Base-by-base conservation (phyloP, 1,140 invertebrate species). In the Megalopta genalis region DNA sequence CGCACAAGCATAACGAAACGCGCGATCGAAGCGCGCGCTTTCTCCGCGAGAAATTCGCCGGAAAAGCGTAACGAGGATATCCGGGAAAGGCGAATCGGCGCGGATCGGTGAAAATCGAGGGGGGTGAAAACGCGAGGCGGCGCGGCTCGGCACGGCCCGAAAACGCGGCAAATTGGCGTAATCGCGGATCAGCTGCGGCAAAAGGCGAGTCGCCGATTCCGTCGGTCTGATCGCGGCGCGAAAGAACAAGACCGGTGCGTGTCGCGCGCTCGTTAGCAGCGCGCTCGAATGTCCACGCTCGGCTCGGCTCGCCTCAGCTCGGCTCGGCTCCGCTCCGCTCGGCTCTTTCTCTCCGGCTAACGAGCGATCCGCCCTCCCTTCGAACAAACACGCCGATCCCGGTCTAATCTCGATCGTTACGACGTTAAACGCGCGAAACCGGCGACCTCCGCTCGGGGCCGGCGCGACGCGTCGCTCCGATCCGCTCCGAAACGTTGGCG, bases 401-500 rank as follows among this genome's bases (percentile, higher is more conserved):
- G 65, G 70, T 77, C 73, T 77, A 80, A 85, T 85, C 78, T 71
- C 64, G 76, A 84, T 84, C 78, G 57, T 76, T 69, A n/a, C 76
- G 82, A 84, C 82, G 80, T 84, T 84, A 84, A 83, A 83, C 60
- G 81, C 70, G 81, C 81, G 69, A 84, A 83, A 78, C 76, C 76
- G 60, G 42, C 65, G 67, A 27, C 49, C 70, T 46, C 49, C 49
- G 49, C 49, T 12, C 42, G 5, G 18, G 16, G 5, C 1, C 5
- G 49, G 3, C 62, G 42, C 62, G 21, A 39, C 9, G 16, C 25
- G n/a, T n/a, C 8, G 46, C 46, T 21, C 23, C 39, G 3, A 12
- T 42, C 27, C 49, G 74, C 70, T 57, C 49, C 2, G 49, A 0
- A 8, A 6, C 0, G 14, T 12, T 14, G 8, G 10, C n/a, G 46